Conservation (phyloP, 2,797 vertebrate genomes). For the Chrosomus eos region DNA sequence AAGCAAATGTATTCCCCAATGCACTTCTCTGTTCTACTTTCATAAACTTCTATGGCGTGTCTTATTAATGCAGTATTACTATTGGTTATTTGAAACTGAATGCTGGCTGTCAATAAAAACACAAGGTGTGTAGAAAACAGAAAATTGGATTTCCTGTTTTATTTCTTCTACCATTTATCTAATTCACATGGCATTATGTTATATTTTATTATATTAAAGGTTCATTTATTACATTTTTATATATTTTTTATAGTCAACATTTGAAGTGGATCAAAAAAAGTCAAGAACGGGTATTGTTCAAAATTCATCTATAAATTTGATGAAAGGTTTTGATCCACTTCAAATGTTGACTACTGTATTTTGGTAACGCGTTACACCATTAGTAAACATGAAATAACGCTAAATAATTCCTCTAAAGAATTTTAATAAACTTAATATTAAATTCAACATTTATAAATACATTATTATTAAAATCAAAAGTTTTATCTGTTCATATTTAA, state of each 20-base stretch:
- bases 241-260: not conserved
- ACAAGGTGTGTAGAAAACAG: not conserved
- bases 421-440: not conserved
- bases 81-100: constrained; percentile 7
- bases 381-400: not conserved
- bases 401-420: not conserved
- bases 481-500: not conserved
- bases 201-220: not conserved
- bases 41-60: not conserved
- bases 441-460: not conserved
- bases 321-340: too few relatives aligned
- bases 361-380: not conserved
- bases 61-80: not conserved
- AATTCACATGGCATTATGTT: too few relatives aligned
- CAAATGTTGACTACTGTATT: not conserved
- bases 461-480: not conserved
- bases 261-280: too few relatives aligned
- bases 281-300: too few relatives aligned
- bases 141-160: not conserved
- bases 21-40: constrained; percentile 15
- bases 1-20: constrained; percentile 2
- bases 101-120: constrained; percentile 26
- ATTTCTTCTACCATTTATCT: not conserved
- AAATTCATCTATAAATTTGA: too few relatives aligned
- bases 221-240: not conserved